A percentile compares a stretch with the other conserved stretches of the same genome.
These are phyloP conservation scores for Agriotes lineatus DNA, from an alignment of 2,888 invertebrate species.

Conservation along the genomic window DNA sequence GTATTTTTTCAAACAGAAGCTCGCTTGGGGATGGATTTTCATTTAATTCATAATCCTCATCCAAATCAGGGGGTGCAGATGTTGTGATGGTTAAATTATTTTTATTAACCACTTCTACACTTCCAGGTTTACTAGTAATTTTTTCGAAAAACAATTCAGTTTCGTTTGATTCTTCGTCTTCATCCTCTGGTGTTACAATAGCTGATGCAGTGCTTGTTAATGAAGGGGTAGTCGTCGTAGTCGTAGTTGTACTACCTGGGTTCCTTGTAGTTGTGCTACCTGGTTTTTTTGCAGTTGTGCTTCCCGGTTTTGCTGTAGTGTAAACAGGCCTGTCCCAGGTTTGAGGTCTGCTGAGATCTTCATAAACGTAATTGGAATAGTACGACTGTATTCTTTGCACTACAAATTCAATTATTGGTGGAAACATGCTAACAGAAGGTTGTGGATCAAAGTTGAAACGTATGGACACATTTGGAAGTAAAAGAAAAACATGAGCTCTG, in stretches of 20 bases:
- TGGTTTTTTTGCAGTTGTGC: neutral
- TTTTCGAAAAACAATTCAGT: slow-evolving; percentile 12
- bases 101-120: too few species aligned
- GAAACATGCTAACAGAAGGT: slow-evolving; percentile 67
- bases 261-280: neutral
- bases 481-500: neutral
- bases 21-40: slow-evolving; percentile 1
- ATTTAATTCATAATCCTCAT: slow-evolving; percentile 26
- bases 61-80: too few species aligned
- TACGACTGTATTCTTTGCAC: slow-evolving; percentile 78
- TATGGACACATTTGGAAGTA: neutral
- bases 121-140: neutral
- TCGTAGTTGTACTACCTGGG: neutral
- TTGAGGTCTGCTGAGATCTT: slow-evolving; percentile 68
- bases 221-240: too few species aligned
- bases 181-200: neutral
- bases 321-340: slow-evolving; percentile 60
- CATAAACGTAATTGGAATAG: slow-evolving; percentile 76
- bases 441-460: slow-evolving; percentile 28
- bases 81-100: too few species aligned
- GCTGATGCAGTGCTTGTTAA: neutral
- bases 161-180: neutral
- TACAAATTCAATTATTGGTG: slow-evolving; percentile 76
- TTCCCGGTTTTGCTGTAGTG: neutral
- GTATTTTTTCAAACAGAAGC: slow-evolving; percentile 38